Evolutionary conservation across 2,888 invertebrate genomes (phyloP), one percentile per base, ranked within the genome.

Genomic region (Neocrepidodera transversa): DNA sequence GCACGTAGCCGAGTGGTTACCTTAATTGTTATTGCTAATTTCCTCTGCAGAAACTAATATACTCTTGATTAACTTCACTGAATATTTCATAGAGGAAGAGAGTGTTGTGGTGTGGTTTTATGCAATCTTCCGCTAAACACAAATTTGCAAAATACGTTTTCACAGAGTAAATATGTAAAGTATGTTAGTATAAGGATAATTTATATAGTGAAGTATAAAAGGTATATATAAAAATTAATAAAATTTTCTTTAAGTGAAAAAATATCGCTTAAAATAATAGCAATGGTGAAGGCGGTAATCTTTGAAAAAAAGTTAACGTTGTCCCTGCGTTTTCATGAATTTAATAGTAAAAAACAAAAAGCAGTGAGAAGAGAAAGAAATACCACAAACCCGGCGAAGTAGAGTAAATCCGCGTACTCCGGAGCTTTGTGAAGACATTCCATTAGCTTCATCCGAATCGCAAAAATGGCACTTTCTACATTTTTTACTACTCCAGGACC

Each of bases 11-110:
- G 74, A 57, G 60, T 53, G 53, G 48, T 47, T 38, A 75, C 76
- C 74, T 75, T 75, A 76, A 77, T 77, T 78, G 78, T 76, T 77
- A 77, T 76, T 77, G 78, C 76, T 77, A 77, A 77, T 78, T 78
- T 77, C 77, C 78, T 73, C 53, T 50, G 68, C 58, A 54, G 67
- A 62, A 53, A 51, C 54, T 57, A 53, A 53, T 60, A 62, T 57
- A 55, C 49, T 55, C 66, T 67, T 67, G 67, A 68, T 68, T 68
- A 68, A 65, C 64, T 64, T 60, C 54, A 59, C 43, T 68, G 63
- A 67, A 68, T 67, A 67, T 68, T 68, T 68, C 51, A 68, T 65
- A 23, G 13, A 49, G 52, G 45, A 45, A 45, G 45, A 26, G 26
- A 16, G 26, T n/a, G n/a, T n/a, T n/a, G n/a, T n/a, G 45, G n/a